phyloP scores from a whole-genome alignment of 2,888 invertebrate species.

The Polymixis flavicincta region DNA sequence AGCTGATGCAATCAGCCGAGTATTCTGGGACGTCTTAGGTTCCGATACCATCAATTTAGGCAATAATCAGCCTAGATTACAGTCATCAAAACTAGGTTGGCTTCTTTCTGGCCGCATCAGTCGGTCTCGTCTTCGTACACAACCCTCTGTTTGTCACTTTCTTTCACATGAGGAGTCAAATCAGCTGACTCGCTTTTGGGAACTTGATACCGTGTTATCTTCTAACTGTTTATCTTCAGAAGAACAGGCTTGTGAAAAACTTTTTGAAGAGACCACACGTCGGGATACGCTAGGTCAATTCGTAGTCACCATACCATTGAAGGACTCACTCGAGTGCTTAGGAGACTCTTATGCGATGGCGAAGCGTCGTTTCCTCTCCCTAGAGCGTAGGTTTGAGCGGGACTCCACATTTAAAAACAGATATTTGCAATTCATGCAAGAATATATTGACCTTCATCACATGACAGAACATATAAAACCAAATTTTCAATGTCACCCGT shows the following conservation, averaged over 20 bases:
- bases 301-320: slow-evolving; percentile 64
- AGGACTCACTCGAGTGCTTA: slow-evolving; percentile 50
- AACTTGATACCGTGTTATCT: slow-evolving; percentile 56
- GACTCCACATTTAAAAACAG: neutral
- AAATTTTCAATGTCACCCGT: slow-evolving; percentile 53
- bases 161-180: too few relatives aligned
- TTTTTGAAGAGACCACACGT: slow-evolving; percentile 49
- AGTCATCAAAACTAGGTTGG: too few relatives aligned
- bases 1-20: too few relatives aligned
- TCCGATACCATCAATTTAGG: too few relatives aligned
- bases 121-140: too few relatives aligned
- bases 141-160: too few relatives aligned
- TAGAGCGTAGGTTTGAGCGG: slow-evolving; percentile 59
- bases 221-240: slow-evolving; percentile 52
- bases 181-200: slow-evolving; percentile 54
- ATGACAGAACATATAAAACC: slow-evolving; percentile 44
- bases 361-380: slow-evolving; percentile 57
- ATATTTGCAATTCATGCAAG: slow-evolving; percentile 61
- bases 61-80: neutral
- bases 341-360: slow-evolving; percentile 59
- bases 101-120: too few relatives aligned
- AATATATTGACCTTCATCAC: slow-evolving; percentile 61
- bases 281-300: slow-evolving; percentile 58
- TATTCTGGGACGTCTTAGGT: too few relatives aligned
- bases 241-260: slow-evolving; percentile 61